Evolutionary conservation across 1,140 invertebrate genomes (phyloP), one percentile per base, ranked within the genome.

Genomic region (Nebria ingens): DNA sequence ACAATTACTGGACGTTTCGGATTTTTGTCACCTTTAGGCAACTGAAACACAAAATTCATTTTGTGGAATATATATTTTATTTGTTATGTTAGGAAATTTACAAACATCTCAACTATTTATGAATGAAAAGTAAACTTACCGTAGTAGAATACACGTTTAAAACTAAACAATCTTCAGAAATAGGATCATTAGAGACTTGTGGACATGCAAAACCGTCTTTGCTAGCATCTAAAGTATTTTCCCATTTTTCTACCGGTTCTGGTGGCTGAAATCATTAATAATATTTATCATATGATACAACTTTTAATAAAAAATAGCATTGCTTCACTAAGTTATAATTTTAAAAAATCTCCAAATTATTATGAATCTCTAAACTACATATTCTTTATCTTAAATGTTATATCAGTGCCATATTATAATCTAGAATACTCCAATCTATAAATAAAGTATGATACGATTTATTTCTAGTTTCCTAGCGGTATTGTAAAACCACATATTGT

Each of bases 161-260:
- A 0, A 75, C 70, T 3, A 89, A 71, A 63, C 86, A 88, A 64
- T 89, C 84, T 65, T 89, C 86, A 45, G 72, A 73, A 45, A 75
- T 74, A 2, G 79, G 78, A 1, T 78, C 79, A 29, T 71, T 64
- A 4, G 73, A 74, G 0, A 62, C 59, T 61, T 70, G 68, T 22
- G 68, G 67, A 60, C 68, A 70, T 20, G 77, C 73, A 12, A 79
- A 77, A 0, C 79, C 80, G 57, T 83, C 81, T 52, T 71, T 64
- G 2, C 74, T 76, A 0, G 81, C 80, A 64, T 82, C 73, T 29
- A 79, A 75, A 15, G 72, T 66, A 2, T 67, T 72, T 19, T 80
- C 78, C 72, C 82, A 84, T 55, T 76, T 70, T 45, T 76, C 70
- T 3, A 65, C 58, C 0, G 63, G 60, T 42, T 61, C 56, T 56